Evolutionary conservation across 2,113 vertebrate genomes (phyloP), one percentile per base, ranked within the genome.

Genomic region (Malurus cyaneus): DNA sequence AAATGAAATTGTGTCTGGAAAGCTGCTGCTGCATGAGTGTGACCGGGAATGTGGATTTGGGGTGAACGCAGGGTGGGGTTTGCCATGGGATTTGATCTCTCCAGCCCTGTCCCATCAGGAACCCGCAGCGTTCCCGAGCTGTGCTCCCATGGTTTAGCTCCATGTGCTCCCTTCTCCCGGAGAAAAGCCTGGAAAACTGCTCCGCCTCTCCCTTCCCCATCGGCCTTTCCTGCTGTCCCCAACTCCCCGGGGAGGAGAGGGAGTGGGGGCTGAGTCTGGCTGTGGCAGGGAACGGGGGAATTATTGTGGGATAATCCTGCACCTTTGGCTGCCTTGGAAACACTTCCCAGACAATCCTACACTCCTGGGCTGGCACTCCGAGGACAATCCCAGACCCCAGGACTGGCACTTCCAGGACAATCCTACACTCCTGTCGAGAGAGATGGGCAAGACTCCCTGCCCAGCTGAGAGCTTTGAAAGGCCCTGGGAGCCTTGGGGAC

Each of bases 81-180:
- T 7, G 8, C 52, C 31, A 2, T 0, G 79, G 52, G 52, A 0
- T 44, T 52, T 1, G 52, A 0, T 44, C 47, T 1, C 71, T 10
- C 18, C 56, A 18, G 11, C 20, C 18, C 42, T 42, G 42, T 42
- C 42, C 13, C 13, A 42, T 42, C 47, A 49, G 47, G 47, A 42
- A 49, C 47, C 47, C 23, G 17, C 49, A 1, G 53, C 42, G 3
- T 62, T 70, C 56, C 80, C 44, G 83, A 50, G 80, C 56, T 17
- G 13, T 2, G 26, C 57, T 47, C 59, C 69, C 5, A 0, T 4
- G 76, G 47, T 23, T 26, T 0, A 9, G 54, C 20, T 50, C 39
- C 3, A 0, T 0, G 0, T 2, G 23, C 41, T 66, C 49, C 28
- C 25, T 80, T 66, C 4, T 52, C 54, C 60, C 6, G 0, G 1